These are phyloP conservation scores for Styela plicata DNA, from an alignment of 23 tunicate genomes.

Conservation along the genomic window DNA sequence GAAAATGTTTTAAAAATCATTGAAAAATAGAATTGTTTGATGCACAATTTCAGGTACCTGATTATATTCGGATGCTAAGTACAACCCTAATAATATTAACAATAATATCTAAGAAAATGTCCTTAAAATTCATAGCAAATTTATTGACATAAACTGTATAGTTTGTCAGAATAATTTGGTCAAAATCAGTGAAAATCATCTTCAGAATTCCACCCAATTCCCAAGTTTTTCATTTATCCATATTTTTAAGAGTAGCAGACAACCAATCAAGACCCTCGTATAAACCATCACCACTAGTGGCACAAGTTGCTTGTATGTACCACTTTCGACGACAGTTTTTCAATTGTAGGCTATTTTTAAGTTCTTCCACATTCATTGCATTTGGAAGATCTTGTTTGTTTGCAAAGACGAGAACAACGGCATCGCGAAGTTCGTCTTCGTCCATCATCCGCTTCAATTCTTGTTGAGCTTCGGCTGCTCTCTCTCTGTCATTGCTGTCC, in stretches of 20 bases:
- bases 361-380: constrained; percentile 34
- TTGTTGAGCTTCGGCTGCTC: constrained; percentile 57
- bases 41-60: no score
- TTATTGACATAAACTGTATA: no score
- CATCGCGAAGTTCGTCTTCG: constrained; percentile 86
- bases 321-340: constrained; percentile 2
- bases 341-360: constrained; percentile 32
- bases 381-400: constrained; percentile 59
- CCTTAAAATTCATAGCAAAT: no score
- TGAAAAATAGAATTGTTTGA: no score
- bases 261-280: constrained; percentile 45
- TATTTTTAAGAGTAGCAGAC: constrained; percentile 11
- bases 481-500: constrained; percentile 83
- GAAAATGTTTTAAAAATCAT: no score
- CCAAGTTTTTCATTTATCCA: no score
- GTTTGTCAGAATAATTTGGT: not conserved
- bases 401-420: constrained; percentile 80
- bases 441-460: constrained; percentile 65
- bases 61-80: no score
- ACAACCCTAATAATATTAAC: no score
- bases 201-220: no score
- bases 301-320: constrained; percentile 35
- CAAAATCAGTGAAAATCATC: not conserved
- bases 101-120: no score
- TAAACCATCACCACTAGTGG: constrained; percentile 45